Evolutionary conservation across 2,888 invertebrate species (phyloP), one percentile per base, ranked within the genome.

Genomic region (Blomia tropicalis): DNA sequence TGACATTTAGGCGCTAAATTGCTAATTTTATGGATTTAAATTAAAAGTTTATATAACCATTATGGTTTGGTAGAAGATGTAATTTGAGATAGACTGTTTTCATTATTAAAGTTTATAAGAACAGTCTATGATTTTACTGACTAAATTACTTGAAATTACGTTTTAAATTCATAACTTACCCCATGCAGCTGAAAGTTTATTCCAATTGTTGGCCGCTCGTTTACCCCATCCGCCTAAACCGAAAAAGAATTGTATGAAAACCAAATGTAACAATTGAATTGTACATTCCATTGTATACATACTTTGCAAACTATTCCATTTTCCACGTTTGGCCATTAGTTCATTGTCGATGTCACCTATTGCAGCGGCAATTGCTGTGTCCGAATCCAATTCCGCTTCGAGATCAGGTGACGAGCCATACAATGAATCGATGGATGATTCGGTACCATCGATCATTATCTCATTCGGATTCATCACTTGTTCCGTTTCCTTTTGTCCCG

Each of bases 201-300:
- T 64, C 64, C 64, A 64, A 25, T 64, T 53, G 32, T 47, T 47
- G 11, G 29, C 32, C 27, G 60, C 60, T 56, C 64, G 41, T 56
- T 64, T 64, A 30, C 64, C 64, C 64, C 64, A 64, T 43, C 41
- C 64, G 14, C 64, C 64, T 62, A 23, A 56, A n/a, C 5, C 7
- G n/a, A 47, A 47, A 47, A 25, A 41, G 41, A 14, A 41, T n/a
- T n/a, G n/a, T n/a, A n/a, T n/a, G n/a, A n/a, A n/a, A n/a, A n/a
- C n/a, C 36, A 44, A 44, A 11, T 43, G n/a, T 25, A 22, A 23
- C 17, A 30, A 56, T 54, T 54, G 4, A 44, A 44, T 2, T 59
- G 11, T 41, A 41, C 23, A 14, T n/a, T 7, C 51, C 51, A 47
- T 47, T 47, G 51, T n/a, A 7, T 36, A 7, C 1, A 23, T 60